phyloP scores from a whole-genome alignment of 1,140 invertebrate species.

The Pissodes strobi region DNA sequence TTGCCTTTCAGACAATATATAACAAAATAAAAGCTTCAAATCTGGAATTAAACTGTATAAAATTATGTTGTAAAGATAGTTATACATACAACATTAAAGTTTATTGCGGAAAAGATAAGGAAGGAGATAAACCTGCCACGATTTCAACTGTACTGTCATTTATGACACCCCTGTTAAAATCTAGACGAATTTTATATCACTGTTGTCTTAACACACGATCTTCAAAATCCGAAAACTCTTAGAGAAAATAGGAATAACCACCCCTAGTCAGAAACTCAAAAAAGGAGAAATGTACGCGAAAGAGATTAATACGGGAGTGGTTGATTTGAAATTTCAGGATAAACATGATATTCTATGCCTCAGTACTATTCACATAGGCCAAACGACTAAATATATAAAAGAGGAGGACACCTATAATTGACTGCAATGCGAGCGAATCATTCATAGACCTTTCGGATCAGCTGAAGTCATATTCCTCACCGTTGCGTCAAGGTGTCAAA shows the following conservation, averaged over 20 bases:
- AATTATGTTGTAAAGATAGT: no score
- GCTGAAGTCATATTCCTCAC: slow-evolving; percentile 38
- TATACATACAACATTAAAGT: no score
- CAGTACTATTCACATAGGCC: slow-evolving; percentile 28
- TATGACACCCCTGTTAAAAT: no score
- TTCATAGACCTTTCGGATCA: slow-evolving; percentile 39
- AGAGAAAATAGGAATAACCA: slow-evolving; percentile 12
- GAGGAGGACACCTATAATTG: slow-evolving; percentile 43
- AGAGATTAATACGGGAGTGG: slow-evolving; percentile 18
- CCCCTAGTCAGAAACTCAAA: slow-evolving; percentile 1
- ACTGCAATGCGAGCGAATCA: slow-evolving; percentile 56
- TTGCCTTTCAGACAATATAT: no score
- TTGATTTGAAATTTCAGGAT: slow-evolving; percentile 21
- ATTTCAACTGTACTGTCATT: no score
- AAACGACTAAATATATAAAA: neutral
- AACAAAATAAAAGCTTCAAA: no score
- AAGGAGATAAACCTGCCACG: no score
- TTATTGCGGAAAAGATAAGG: no score
- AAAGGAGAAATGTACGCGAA: slow-evolving; percentile 14
- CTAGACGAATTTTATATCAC: no score
- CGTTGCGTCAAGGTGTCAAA: slow-evolving; percentile 35
- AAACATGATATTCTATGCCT: slow-evolving; percentile 42
- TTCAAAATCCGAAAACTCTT: no score
- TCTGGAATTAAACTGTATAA: no score
- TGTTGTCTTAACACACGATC: no score